Conservation (phyloP, 1,140 invertebrate species). For the Subanguina moxae region DNA sequence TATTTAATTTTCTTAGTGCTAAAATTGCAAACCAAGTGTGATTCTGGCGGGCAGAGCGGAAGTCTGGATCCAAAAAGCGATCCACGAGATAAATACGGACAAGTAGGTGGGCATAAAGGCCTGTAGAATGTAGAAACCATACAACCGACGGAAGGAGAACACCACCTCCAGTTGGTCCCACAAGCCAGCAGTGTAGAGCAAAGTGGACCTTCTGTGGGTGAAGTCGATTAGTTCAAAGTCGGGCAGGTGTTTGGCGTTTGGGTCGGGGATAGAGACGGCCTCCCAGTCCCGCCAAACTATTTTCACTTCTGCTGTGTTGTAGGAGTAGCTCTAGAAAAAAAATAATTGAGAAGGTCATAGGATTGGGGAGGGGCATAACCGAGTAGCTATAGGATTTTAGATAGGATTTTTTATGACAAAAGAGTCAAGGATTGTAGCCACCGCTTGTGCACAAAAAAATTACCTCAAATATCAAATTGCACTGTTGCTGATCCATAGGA, state of each 20-base stretch:
- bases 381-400: no score
- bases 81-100: constrained; percentile 49
- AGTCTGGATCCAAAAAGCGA: constrained; percentile 59
- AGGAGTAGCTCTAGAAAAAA: constrained; percentile 49
- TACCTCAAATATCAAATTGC: constrained; percentile 53
- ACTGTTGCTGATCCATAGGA: constrained; percentile 52
- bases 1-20: neutral
- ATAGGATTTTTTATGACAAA: constrained; percentile 12
- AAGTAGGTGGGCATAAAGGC: constrained; percentile 32
- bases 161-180: constrained; percentile 58
- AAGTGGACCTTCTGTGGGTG: constrained; percentile 43
- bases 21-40: constrained; percentile 37
- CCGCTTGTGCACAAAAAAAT: no score
- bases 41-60: constrained; percentile 58
- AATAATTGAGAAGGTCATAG: no score
- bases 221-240: constrained; percentile 54
- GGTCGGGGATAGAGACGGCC: constrained; percentile 55
- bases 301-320: constrained; percentile 57
- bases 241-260: constrained; percentile 53
- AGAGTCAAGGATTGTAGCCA: no score
- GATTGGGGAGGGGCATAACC: no score
- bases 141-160: constrained; percentile 52
- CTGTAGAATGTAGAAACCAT: constrained; percentile 57
- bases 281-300: constrained; percentile 59
- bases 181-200: constrained; percentile 44